A percentile compares a stretch with the other conserved stretches of the same genome.
phyloP scores from a whole-genome alignment of 53 echinoderm and acorn worm species.

The Crossaster papposus region DNA sequence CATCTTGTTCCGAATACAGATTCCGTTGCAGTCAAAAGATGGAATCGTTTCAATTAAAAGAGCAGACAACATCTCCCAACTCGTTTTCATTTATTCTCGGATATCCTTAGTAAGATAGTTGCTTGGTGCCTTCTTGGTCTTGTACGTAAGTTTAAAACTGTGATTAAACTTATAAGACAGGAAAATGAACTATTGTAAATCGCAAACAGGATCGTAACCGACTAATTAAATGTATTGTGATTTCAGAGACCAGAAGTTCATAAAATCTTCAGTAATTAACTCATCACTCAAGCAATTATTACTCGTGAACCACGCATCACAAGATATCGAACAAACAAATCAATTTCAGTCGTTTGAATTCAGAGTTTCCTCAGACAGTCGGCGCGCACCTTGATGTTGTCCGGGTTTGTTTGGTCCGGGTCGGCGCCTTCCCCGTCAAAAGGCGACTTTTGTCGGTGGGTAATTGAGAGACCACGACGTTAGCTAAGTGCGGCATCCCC shows the following conservation, averaged over 20 bases:
- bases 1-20: neutral
- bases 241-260: neutral
- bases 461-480: neutral
- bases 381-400: neutral
- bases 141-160: too few species aligned
- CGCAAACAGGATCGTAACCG: neutral
- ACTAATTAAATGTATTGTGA: neutral
- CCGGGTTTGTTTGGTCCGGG: neutral
- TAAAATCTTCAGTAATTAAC: neutral
- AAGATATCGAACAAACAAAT: neutral
- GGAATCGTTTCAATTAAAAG: neutral
- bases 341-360: conserved; percentile 5
- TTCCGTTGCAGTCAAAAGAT: neutral
- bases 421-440: conserved; percentile 12
- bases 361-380: neutral
- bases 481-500: neutral
- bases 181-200: too few species aligned
- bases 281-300: conserved; percentile 9
- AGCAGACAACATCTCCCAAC: neutral
- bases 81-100: neutral
- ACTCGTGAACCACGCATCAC: neutral
- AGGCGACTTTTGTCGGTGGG: conserved; percentile 30
- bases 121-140: too few species aligned
- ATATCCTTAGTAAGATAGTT: too few species aligned
- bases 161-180: too few species aligned